Percentiles rank a stretch among this genome's conserved stretches.
Conservation (phyloP, 1,140 invertebrate genomes). For the Caenorhabditis latens region DNA sequence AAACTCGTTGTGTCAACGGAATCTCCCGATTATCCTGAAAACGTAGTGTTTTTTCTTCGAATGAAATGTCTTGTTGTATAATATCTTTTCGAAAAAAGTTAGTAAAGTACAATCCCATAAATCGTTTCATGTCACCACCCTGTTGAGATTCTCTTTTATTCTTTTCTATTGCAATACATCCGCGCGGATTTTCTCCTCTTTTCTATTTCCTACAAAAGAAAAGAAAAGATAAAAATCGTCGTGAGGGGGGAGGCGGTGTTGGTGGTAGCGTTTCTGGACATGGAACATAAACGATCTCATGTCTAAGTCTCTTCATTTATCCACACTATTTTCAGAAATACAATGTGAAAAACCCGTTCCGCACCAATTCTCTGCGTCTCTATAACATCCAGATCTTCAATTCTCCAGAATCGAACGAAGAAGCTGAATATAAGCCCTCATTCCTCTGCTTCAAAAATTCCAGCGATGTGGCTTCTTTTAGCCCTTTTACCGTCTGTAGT, state of each 20-base stretch:
- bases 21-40: no score
- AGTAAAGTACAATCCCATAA: constrained; percentile 44
- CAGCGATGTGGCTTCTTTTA: constrained; percentile 19
- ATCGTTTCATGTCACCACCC: constrained; percentile 7
- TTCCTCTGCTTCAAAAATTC: constrained; percentile 19
- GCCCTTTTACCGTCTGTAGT: background rate
- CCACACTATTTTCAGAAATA: constrained; percentile 38
- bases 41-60: no score
- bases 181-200: constrained; percentile 22
- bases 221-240: constrained; percentile 53
- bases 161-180: background rate
- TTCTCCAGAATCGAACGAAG: constrained; percentile 39
- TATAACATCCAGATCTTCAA: constrained; percentile 1
- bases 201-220: constrained; percentile 31
- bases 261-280: constrained; percentile 50
- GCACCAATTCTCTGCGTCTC: constrained; percentile 54
- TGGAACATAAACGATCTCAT: constrained; percentile 51
- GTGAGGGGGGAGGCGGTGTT: constrained; percentile 18
- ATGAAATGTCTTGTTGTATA: no score
- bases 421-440: constrained; percentile 37
- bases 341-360: constrained; percentile 49
- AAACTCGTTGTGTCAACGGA: no score
- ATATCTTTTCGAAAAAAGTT: background rate
- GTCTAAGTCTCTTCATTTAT: background rate
- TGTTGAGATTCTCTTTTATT: constrained; percentile 3